These are phyloP conservation scores for Mactra quadrangularis DNA, from an alignment of 1,140 invertebrate genomes.

Conservation along the genomic window DNA sequence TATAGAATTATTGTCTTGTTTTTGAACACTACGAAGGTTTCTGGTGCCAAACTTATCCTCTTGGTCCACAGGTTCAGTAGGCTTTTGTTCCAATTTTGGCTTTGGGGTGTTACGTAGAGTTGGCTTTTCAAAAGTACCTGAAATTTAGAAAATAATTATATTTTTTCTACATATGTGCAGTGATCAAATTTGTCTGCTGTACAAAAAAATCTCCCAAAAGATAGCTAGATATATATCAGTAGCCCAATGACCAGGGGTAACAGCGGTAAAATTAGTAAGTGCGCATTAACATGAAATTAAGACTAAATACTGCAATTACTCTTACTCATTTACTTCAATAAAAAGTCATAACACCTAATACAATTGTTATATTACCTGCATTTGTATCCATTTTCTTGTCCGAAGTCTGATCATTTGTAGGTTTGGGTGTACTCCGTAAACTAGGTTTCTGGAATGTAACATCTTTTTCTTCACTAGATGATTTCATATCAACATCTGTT, in stretches of 20 bases:
- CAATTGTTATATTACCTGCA: not conserved
- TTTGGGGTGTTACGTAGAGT: constrained; percentile 38
- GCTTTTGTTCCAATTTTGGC: constrained; percentile 23
- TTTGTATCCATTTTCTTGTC: constrained; percentile 43
- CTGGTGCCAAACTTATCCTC: constrained; percentile 7
- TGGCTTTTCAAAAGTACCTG: constrained; percentile 53
- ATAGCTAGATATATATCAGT: too few species aligned
- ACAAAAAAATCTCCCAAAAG: too few species aligned
- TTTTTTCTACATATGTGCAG: too few species aligned
- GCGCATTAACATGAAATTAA: too few species aligned
- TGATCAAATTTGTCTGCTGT: too few species aligned
- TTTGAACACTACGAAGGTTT: constrained; percentile 21
- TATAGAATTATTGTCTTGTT: constrained; percentile 11
- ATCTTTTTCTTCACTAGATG: constrained; percentile 29
- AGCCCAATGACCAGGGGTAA: too few species aligned
- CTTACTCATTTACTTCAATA: too few species aligned
- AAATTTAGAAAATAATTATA: not conserved
- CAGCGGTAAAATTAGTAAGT: too few species aligned
- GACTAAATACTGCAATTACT: too few species aligned
- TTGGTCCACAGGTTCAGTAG: not conserved
- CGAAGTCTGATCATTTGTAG: not conserved
- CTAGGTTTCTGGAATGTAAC: constrained; percentile 27
- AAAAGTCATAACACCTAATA: too few species aligned
- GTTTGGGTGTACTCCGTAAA: constrained; percentile 24
- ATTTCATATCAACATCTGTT: not conserved